Percentiles rank a stretch among this genome's conserved stretches.
These are phyloP conservation scores for Argya squamiceps DNA, from an alignment of 2,797 vertebrate species.

Conservation along the genomic window DNA sequence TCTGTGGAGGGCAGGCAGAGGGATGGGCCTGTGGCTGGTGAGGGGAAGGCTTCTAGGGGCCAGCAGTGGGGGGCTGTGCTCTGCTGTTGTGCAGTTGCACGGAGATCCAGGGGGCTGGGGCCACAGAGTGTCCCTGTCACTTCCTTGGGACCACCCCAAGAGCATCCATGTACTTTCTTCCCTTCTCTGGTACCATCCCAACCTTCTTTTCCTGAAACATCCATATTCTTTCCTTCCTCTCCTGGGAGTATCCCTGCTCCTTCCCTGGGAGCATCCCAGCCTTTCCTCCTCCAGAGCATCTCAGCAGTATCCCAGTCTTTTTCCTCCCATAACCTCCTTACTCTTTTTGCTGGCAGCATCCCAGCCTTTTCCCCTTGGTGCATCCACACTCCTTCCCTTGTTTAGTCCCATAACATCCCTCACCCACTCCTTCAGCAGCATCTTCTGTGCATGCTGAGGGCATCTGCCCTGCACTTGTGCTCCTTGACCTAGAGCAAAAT, in stretches of 20 bases:
- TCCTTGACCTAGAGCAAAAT: background rate
- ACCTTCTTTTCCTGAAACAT: background rate
- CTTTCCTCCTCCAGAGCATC: background rate
- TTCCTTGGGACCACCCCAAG: background rate
- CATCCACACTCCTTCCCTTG: background rate
- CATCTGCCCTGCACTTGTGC: background rate
- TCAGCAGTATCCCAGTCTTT: background rate
- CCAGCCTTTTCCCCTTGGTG: background rate
- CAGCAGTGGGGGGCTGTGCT: background rate
- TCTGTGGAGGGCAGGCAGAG: background rate
- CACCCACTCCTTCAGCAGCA: background rate
- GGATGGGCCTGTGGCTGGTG: background rate
- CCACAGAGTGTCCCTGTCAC: background rate
- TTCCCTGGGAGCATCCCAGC: background rate
- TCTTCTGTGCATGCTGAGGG: accelerated
- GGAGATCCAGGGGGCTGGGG: background rate
- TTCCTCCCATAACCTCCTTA: background rate
- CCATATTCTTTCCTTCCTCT: background rate
- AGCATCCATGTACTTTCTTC: background rate
- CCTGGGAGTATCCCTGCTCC: background rate
- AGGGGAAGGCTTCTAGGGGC: no score
- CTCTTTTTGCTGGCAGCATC: background rate
- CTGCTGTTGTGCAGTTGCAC: background rate
- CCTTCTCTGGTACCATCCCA: no score
- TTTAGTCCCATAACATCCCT: background rate